Evolutionary conservation across 2,888 invertebrate species (phyloP), one percentile per base, ranked within the genome.

Genomic region (Anodontia alba): DNA sequence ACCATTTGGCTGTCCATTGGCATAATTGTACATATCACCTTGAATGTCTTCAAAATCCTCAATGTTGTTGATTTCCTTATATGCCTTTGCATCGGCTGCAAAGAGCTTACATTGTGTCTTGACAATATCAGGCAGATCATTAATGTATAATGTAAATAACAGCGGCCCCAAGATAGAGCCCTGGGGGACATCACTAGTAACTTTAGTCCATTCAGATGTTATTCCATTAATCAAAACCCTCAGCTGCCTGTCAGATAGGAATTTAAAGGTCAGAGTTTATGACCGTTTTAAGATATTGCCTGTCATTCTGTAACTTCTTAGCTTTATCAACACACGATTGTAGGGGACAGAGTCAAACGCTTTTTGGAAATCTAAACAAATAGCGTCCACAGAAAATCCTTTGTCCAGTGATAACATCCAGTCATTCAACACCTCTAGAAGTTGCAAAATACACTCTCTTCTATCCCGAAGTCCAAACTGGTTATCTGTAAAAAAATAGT

Each of bases 1-100:
- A 26, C 76, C 67, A 57, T 57, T 76, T 72, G 0, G 33, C 51
- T 38, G 67, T 38, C 79, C 79, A 79, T 38, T 51, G 15, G 51
- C 79, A 79, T 10, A 57, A 49, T 49, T 54, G 31, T 23, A 66
- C 7, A 78, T 3, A 46, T 69, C 54, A 31, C 69, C 43, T 57
- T 78, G 78, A 12, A 78, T 26, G 5, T 20, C 51, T 8, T 73
- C 51, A 31, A 23, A 43, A 57, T 73, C 68, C 36, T 49, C n/a
- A 10, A n/a, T 0, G 15, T 7, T 49, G n/a, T 38, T 49, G 23
- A 46, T 49, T 7, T 33, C 33, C 17, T 62, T 62, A 62, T 62
- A 62, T 15, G 49, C 10, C 23, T 71, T 71, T 3, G 51, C 43
- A 26, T 49, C 71, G 49, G 49, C 71, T 33, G 71, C 71, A 51